A percentile compares a stretch with the other conserved stretches of the same genome.
These are phyloP conservation scores for Amorpha juglandis DNA, from an alignment of 2,888 invertebrate species.

Conservation along the genomic window DNA sequence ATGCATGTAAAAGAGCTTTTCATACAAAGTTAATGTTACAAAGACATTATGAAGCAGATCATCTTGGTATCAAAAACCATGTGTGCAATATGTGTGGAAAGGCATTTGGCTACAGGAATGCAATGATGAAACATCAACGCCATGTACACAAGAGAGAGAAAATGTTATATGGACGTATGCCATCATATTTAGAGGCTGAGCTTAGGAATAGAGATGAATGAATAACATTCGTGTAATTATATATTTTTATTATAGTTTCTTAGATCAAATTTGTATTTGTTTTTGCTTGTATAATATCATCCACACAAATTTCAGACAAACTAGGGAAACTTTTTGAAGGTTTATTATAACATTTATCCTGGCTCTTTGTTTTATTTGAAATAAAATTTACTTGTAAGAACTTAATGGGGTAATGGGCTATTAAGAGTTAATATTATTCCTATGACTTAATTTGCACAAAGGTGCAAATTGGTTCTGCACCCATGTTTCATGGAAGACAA, in stretches of 20 bases:
- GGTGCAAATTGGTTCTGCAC: no score
- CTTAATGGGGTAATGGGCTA: no score
- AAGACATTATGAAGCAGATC: constrained; percentile 62
- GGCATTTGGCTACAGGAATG: constrained; percentile 67
- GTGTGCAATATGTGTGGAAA: constrained; percentile 65
- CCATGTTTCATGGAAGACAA: no score
- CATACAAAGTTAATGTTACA: constrained; percentile 56
- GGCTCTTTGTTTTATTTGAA: no score
- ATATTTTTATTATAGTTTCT: neutral
- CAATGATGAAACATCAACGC: constrained; percentile 67
- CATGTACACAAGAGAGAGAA: constrained; percentile 66
- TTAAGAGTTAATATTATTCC: no score
- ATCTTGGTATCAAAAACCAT: constrained; percentile 65
- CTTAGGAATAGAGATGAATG: constrained; percentile 31
- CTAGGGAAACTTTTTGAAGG: no score
- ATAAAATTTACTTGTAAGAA: no score
- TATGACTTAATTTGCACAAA: no score
- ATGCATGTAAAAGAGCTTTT: constrained; percentile 60
- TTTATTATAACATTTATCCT: no score
- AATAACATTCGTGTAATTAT: neutral
- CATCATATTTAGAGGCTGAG: constrained; percentile 56
- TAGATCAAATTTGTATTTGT: no score
- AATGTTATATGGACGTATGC: constrained; percentile 51
- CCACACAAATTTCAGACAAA: no score
- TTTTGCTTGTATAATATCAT: no score